Percentiles rank a stretch among this genome's conserved stretches.
These are phyloP conservation scores for Vespertilio murinus DNA, from an alignment of 2,797 vertebrate species.

Conservation along the genomic window DNA sequence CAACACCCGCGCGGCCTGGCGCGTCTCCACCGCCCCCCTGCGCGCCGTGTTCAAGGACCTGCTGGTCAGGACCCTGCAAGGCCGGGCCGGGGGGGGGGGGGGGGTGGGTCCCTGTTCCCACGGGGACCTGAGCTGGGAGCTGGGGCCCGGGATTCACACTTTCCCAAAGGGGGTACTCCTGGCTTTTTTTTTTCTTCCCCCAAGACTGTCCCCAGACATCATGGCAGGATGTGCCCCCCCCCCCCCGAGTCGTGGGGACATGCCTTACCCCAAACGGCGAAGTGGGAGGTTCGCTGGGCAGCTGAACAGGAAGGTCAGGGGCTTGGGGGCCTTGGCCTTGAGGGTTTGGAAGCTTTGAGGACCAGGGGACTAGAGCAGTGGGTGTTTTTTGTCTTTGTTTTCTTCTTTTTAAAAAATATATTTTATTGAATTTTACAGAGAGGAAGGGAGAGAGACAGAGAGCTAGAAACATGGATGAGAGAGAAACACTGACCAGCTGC, in stretches of 20 bases:
- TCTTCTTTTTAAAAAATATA: too few relatives aligned
- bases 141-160: background rate
- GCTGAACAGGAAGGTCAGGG: background rate
- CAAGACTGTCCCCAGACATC: background rate
- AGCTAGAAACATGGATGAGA: too few relatives aligned
- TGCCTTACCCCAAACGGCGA: background rate
- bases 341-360: background rate
- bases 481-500: too few relatives aligned
- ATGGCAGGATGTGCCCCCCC: background rate
- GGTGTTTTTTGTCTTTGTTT: too few relatives aligned
- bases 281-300: background rate
- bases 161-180: background rate
- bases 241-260: background rate
- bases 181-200: background rate
- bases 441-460: too few relatives aligned
- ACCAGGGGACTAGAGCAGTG: background rate
- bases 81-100: too few relatives aligned
- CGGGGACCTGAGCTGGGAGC: background rate
- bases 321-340: background rate
- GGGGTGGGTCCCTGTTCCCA: background rate
- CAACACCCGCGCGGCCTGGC: conserved; percentile 88
- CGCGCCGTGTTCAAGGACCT: conserved; percentile 84
- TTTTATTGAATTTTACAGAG: too few relatives aligned
- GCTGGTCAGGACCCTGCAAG: conserved; percentile 79
- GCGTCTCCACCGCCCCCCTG: conserved; percentile 81